Conservation (phyloP, 2,888 invertebrate species). For the Macrophya annulata region DNA sequence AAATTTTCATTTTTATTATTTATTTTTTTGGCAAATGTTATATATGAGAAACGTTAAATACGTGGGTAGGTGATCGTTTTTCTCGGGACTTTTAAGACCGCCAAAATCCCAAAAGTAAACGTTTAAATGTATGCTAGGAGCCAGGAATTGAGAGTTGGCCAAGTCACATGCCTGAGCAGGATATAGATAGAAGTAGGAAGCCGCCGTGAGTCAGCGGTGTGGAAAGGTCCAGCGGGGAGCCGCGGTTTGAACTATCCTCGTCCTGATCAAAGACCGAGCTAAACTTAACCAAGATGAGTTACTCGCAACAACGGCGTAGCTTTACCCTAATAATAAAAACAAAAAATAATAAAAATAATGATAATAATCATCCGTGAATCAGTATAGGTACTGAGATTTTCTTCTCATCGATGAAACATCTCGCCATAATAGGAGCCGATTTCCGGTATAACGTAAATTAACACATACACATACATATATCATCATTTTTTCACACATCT, state of each 20-base stretch:
- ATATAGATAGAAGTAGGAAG: constrained; percentile 76
- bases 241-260: constrained; percentile 74
- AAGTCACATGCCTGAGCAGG: constrained; percentile 67
- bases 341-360: not conserved
- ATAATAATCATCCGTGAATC: not conserved
- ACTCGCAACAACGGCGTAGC: constrained; percentile 52
- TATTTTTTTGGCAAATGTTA: constrained; percentile 2
- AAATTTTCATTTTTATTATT: not conserved
- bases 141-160: constrained; percentile 57
- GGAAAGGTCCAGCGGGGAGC: constrained; percentile 71
- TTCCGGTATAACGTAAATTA: not conserved
- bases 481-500: not conserved
- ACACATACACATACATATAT: not conserved
- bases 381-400: not conserved
- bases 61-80: not conserved
- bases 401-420: not conserved
- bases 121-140: constrained; percentile 29
- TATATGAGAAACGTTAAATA: not conserved
- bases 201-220: constrained; percentile 73
- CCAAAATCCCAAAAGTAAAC: not conserved
- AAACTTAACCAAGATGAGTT: constrained; percentile 69
- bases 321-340: not conserved
- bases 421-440: not conserved
- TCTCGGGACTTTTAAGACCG: not conserved
- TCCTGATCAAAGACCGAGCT: constrained; percentile 71